A percentile compares a stretch with the other conserved stretches of the same genome.
Conservation (phyloP, 2,888 invertebrate genomes). For the Eristalinus sepulchralis region DNA sequence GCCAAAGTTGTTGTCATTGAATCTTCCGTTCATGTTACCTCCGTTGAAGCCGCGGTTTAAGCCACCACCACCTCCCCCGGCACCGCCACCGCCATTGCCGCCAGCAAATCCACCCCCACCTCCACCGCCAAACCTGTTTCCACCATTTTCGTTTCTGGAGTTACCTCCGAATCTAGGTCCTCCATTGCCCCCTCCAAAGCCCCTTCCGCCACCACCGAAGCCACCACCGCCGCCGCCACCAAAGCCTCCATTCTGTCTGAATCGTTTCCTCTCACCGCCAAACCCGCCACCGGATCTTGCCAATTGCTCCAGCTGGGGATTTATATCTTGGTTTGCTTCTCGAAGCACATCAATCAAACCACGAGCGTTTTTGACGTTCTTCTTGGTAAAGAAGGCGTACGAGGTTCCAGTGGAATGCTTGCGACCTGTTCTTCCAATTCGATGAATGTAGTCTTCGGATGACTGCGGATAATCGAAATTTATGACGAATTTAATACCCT, state of each 20-base stretch:
- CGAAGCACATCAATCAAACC: slow-evolving; percentile 92
- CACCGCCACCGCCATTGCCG: slow-evolving; percentile 44
- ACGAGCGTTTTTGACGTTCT: slow-evolving; percentile 92
- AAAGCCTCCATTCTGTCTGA: slow-evolving; percentile 73
- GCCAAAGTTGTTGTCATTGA: slow-evolving; percentile 49
- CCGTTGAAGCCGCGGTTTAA: slow-evolving; percentile 54
- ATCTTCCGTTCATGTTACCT: slow-evolving; percentile 58
- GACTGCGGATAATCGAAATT: slow-evolving; percentile 97
- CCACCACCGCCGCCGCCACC: slow-evolving; percentile 82
- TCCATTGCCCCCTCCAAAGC: slow-evolving; percentile 71
- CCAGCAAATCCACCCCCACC: slow-evolving; percentile 54
- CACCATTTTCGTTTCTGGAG: slow-evolving; percentile 37
- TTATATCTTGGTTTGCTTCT: slow-evolving; percentile 94
- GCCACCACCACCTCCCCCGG: slow-evolving; percentile 23
- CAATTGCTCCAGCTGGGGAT: slow-evolving; percentile 91
- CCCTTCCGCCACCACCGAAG: slow-evolving; percentile 75
- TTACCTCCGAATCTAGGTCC: slow-evolving; percentile 68
- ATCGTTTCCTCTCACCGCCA: slow-evolving; percentile 57
- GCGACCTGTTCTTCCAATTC: slow-evolving; percentile 96
- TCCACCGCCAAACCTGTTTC: slow-evolving; percentile 32
- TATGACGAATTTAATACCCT: slow-evolving; percentile 96
- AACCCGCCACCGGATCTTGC: slow-evolving; percentile 82
- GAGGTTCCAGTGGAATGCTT: slow-evolving; percentile 93
- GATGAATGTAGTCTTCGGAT: slow-evolving; percentile 96
- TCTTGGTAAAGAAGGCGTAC: slow-evolving; percentile 95